Conservation (phyloP, 2,888 invertebrate species). For the Geotrupes spiniger region DNA sequence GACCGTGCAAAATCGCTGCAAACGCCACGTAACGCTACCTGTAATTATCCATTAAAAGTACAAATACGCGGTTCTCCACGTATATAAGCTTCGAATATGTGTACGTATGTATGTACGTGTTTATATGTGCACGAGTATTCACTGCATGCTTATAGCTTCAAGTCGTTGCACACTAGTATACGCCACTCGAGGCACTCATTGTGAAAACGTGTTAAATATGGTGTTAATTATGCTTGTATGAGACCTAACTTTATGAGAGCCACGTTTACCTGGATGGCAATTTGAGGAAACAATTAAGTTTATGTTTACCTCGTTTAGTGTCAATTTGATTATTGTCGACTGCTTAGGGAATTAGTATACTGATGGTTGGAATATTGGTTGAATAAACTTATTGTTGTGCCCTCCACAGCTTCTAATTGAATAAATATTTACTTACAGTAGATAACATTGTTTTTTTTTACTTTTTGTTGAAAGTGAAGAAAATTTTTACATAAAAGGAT, state of each 20-base stretch:
- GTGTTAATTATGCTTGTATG: constrained; percentile 10
- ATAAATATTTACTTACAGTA: no score
- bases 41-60: constrained; percentile 34
- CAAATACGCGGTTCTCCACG: constrained; percentile 26
- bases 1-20: constrained; percentile 17
- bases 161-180: neutral
- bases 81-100: neutral
- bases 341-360: no score
- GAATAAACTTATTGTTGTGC: no score
- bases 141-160: neutral
- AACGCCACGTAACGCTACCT: constrained; percentile 28
- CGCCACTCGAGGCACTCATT: constrained; percentile 6
- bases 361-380: no score
- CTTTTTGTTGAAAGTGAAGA: no score
- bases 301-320: no score
- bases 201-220: constrained; percentile 14
- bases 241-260: neutral
- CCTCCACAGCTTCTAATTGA: no score
- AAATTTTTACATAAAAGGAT: no score
- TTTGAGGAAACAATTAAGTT: no score
- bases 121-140: neutral
- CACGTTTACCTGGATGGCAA: no score
- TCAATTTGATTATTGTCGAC: no score
- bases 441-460: no score
- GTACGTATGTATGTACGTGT: neutral